Percentiles rank a stretch among this genome's conserved stretches.
These are phyloP conservation scores for Euplagia quadripunctaria DNA, from an alignment of 2,888 invertebrate species.

Conservation along the genomic window DNA sequence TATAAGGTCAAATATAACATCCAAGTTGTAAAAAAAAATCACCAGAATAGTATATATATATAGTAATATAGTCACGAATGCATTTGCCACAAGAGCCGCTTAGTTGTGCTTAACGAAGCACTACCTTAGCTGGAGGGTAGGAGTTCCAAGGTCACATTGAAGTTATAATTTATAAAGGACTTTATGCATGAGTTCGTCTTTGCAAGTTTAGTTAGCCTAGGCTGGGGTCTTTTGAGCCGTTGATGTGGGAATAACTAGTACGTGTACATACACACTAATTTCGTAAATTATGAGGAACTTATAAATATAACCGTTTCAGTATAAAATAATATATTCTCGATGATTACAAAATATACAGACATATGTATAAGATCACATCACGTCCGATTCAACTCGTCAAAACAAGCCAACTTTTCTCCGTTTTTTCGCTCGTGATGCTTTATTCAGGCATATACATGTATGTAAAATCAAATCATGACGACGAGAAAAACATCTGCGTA, in stretches of 20 bases:
- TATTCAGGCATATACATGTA: not conserved
- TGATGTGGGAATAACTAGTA: slow-evolving; percentile 6
- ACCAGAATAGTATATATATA: no score
- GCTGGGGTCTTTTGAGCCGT: not conserved
- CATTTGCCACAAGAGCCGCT: not conserved
- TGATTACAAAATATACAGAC: no score
- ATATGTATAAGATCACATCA: not conserved
- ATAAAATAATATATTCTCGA: not conserved
- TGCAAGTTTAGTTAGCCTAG: slow-evolving; percentile 1
- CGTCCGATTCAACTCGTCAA: not conserved
- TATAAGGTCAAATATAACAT: not conserved
- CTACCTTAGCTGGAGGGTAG: slow-evolving; percentile 4
- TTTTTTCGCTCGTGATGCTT: not conserved
- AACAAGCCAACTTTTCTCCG: not conserved
- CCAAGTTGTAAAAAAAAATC: not conserved
- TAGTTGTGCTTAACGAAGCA: slow-evolving; percentile 17
- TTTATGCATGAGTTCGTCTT: slow-evolving; percentile 3
- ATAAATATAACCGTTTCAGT: not conserved
- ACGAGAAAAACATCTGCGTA: not conserved
- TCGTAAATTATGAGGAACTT: not conserved
- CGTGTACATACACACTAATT: not conserved
- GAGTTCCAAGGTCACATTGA: slow-evolving; percentile 12
- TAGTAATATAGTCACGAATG: not conserved
- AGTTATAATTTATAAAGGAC: not conserved
- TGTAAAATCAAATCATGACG: not conserved